phyloP scores from a whole-genome alignment of 2,888 invertebrate species.

The Stenoptilia bipunctidactyla region DNA sequence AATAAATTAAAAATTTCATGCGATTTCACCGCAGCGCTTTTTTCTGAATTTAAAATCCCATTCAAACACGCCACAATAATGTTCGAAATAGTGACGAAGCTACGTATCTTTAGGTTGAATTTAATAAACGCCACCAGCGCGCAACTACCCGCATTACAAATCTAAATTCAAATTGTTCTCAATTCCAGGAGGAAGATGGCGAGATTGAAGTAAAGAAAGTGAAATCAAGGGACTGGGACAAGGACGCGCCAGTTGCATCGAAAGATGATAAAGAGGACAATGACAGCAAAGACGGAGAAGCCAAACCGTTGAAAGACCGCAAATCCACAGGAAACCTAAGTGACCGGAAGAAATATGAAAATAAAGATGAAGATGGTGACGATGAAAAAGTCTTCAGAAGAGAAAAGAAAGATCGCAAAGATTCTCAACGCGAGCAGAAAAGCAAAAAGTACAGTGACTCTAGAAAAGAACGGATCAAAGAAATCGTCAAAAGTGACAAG shows the following conservation, averaged over 20 bases:
- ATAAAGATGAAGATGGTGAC: constrained; percentile 52
- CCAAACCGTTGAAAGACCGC: constrained; percentile 53
- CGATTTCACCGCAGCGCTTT: too few relatives aligned
- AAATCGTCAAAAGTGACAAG: constrained; percentile 46
- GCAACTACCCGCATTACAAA: too few relatives aligned
- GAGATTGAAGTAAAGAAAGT: constrained; percentile 61
- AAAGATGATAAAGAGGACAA: constrained; percentile 38
- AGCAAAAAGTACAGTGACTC: constrained; percentile 64
- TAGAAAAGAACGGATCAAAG: constrained; percentile 54
- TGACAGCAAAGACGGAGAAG: constrained; percentile 48
- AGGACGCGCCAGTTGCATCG: constrained; percentile 28
- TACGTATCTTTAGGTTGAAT: too few relatives aligned
- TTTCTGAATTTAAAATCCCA: too few relatives aligned
- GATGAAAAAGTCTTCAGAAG: constrained; percentile 45
- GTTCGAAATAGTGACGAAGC: too few relatives aligned
- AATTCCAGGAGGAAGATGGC: constrained; percentile 53
- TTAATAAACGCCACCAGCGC: too few relatives aligned
- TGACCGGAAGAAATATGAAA: constrained; percentile 51
- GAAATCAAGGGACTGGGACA: constrained; percentile 59
- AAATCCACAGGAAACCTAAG: constrained; percentile 25
- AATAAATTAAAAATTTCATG: too few relatives aligned
- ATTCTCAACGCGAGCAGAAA: constrained; percentile 54
- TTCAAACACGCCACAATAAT: too few relatives aligned
- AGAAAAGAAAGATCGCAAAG: constrained; percentile 51
- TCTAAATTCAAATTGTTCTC: too few relatives aligned